phyloP scores from a whole-genome alignment of 2,888 invertebrate species.

The Sarcophaga subvicina region DNA sequence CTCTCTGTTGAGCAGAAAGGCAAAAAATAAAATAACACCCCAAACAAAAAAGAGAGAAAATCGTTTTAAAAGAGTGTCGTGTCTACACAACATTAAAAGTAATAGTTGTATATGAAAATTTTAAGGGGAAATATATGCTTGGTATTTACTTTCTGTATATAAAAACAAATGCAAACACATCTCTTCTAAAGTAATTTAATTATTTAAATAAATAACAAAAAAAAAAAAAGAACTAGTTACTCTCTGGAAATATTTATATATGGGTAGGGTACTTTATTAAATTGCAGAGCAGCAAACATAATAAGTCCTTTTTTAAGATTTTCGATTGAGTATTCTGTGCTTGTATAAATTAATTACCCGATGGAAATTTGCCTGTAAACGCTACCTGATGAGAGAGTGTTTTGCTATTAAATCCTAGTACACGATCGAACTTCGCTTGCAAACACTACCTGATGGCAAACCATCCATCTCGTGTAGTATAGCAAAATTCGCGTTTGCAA shows the following conservation, averaged over 20 bases:
- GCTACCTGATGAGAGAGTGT: too few relatives aligned
- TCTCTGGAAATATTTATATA: not conserved
- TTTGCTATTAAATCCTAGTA: too few relatives aligned
- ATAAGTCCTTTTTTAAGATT: conserved; percentile 19
- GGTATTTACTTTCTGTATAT: conserved; percentile 3
- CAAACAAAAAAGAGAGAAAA: conserved; percentile 6
- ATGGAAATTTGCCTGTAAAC: too few relatives aligned
- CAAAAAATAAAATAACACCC: conserved; percentile 8
- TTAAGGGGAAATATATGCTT: conserved; percentile 43
- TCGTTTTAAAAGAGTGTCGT: too few relatives aligned
- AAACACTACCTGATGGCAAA: too few relatives aligned
- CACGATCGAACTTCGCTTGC: too few relatives aligned
- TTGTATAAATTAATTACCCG: conserved; percentile 9
- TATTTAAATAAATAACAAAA: conserved; percentile 18
- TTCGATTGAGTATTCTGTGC: not conserved
- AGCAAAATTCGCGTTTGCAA: too few relatives aligned
- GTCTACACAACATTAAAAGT: too few relatives aligned
- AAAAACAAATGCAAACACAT: conserved; percentile 2
- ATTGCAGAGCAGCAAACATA: conserved; percentile 6
- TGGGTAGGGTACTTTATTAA: not conserved
- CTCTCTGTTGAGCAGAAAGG: not conserved
- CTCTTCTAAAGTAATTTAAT: conserved; percentile 22
- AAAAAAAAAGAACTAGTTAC: conserved; percentile 1
- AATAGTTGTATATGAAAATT: not conserved
- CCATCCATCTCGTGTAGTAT: too few relatives aligned